phyloP scores from a whole-genome alignment of 1,140 invertebrate genomes.

The Hyles vespertilio region DNA sequence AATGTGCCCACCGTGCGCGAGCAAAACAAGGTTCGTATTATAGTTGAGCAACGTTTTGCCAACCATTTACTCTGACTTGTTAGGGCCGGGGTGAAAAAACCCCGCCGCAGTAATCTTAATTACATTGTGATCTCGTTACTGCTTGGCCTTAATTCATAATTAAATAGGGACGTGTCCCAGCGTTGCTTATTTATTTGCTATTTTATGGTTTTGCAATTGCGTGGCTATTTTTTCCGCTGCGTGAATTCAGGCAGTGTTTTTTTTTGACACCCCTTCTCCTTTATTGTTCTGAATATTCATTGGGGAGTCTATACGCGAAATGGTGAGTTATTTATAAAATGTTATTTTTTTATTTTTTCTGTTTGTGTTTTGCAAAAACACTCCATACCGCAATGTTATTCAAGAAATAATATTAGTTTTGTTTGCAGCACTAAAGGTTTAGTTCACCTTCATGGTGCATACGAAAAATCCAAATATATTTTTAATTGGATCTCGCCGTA shows the following conservation, averaged over 20 bases:
- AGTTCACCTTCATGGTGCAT: no score
- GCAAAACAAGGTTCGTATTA: slow-evolving; percentile 43
- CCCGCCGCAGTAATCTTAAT: slow-evolving; percentile 71
- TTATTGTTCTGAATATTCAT: slow-evolving; percentile 69
- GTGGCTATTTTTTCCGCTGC: slow-evolving; percentile 37
- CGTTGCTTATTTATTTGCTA: slow-evolving; percentile 66
- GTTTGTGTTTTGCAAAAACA: slow-evolving; percentile 41
- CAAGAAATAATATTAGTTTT: slow-evolving; percentile 22
- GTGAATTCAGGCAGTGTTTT: slow-evolving; percentile 52
- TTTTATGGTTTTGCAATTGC: slow-evolving; percentile 64
- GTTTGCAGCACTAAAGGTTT: no score
- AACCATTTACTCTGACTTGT: slow-evolving; percentile 60
- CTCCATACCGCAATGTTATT: slow-evolving; percentile 24
- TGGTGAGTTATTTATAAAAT: slow-evolving; percentile 60
- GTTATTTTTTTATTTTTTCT: slow-evolving; percentile 45
- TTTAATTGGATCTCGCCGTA: no score
- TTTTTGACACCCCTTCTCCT: slow-evolving; percentile 60
- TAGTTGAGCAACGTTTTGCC: slow-evolving; percentile 43
- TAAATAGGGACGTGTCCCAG: slow-evolving; percentile 66
- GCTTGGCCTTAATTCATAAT: slow-evolving; percentile 70
- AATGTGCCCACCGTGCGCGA: background rate
- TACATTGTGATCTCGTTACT: slow-evolving; percentile 73
- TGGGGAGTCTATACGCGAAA: slow-evolving; percentile 62
- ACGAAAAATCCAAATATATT: no score
- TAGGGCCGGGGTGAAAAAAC: slow-evolving; percentile 53